Evolutionary conservation across 1,140 invertebrate genomes (phyloP).

Genomic region (Cryptotermes secundus): DNA sequence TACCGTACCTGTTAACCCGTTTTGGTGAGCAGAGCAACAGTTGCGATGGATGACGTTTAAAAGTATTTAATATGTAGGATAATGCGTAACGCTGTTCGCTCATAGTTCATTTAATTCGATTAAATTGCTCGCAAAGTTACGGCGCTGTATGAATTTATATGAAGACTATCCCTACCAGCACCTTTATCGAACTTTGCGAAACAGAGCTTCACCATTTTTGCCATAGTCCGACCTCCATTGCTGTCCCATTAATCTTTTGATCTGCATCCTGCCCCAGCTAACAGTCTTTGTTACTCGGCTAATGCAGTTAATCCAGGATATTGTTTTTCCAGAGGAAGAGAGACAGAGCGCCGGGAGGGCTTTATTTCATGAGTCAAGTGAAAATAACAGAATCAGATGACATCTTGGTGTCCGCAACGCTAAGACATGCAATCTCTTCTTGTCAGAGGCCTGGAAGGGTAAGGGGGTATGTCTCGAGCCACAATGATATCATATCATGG

Average conservation of each 20-base stretch:
- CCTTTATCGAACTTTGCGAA: not conserved
- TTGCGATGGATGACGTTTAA: too few species aligned
- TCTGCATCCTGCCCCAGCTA: not conserved
- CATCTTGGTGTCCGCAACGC: not conserved
- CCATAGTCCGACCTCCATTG: not conserved
- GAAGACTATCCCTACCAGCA: not conserved
- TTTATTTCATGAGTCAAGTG: constrained; percentile 17
- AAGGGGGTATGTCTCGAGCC: not conserved
- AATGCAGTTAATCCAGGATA: constrained; percentile 19
- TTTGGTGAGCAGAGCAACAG: too few species aligned
- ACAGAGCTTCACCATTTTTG: not conserved
- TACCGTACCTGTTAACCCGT: too few species aligned
- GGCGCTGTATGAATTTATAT: too few species aligned
- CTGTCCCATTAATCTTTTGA: constrained; percentile 19
- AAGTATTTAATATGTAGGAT: too few species aligned
- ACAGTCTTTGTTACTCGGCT: constrained; percentile 4
- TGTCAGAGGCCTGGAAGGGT: not conserved
- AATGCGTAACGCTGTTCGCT: too few species aligned
- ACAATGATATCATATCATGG: constrained; percentile 16
- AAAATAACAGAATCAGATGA: constrained; percentile 18
- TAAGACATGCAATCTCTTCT: constrained; percentile 14
- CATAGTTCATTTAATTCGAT: too few species aligned
- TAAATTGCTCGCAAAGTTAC: too few species aligned
- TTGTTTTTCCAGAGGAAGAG: not conserved
- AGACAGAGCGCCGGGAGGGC: not conserved